Percentiles rank a stretch among this genome's conserved stretches.
These are phyloP conservation scores for Gymnocephalus cernua DNA, from an alignment of 2,113 vertebrate genomes.

Conservation along the genomic window DNA sequence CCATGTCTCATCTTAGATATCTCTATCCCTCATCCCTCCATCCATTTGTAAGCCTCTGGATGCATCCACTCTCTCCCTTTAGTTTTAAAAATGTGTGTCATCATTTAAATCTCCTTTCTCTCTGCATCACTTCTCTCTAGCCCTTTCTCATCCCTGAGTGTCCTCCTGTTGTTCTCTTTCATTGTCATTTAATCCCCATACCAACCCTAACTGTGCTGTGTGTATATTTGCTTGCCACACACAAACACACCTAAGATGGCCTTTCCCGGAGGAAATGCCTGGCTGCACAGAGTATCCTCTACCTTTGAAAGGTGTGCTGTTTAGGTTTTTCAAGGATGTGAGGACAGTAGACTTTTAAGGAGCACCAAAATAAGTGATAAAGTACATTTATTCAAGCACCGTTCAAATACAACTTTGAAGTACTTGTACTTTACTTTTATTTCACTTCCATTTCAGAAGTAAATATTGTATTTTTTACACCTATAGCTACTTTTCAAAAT, in stretches of 20 bases:
- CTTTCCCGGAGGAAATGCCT: constrained; percentile 14
- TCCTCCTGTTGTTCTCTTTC: constrained; percentile 8
- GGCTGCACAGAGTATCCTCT: constrained; percentile 9
- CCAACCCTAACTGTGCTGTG: neutral
- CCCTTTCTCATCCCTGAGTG: neutral
- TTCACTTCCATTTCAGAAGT: neutral
- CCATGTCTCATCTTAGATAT: constrained; percentile 1
- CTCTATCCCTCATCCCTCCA: neutral
- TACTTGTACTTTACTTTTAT: neutral
- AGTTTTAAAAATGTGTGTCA: neutral
- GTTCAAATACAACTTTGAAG: neutral
- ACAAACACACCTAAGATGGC: neutral
- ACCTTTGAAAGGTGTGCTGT: constrained; percentile 32
- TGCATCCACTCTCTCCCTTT: neutral
- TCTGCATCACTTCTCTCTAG: neutral
- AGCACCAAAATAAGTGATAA: neutral
- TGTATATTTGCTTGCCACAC: constrained; percentile 9
- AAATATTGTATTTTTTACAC: neutral
- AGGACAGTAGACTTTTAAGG: neutral
- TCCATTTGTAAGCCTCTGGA: constrained; percentile 2
- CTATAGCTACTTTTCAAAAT: neutral
- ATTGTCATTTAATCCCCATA: constrained; percentile 18
- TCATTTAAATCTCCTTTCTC: constrained; percentile 21
- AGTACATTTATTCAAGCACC: neutral
- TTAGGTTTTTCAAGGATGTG: constrained; percentile 20